Base-by-base conservation (phyloP, 2,888 invertebrate species). In the Euphydryas editha region DNA sequence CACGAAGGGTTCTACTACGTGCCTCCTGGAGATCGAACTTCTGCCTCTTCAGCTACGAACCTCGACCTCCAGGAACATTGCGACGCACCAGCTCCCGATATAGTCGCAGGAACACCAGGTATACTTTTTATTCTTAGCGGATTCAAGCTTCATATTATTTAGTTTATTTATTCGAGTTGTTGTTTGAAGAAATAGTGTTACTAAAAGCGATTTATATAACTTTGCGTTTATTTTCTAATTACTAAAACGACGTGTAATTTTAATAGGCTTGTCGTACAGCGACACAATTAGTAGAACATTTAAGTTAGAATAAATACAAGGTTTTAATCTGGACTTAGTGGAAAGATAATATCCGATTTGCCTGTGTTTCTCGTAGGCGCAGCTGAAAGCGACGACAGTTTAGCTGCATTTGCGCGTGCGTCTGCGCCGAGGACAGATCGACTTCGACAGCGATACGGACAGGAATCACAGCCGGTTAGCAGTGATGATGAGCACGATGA, bases 401-500 rank as follows among this genome's bases (percentile, higher is more conserved):
- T 98, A 46, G 95, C 96, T 0, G 95, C 96, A 58, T 98, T 98
- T 79, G 97, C 97, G 0, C 95, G 97, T 73, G 97, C 97, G 69
- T 96, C 97, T 72, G 96, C 96, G 0, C 95, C 95, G 3, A 93
- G 98, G 47, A 97, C 96, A 5, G 98, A 98, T 79, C 93, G 97
- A 70, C 94, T 98, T 17, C 95, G 96, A 75, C 96, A 97, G 81
- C 95, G 97, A 63, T 94, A 93, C 81, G 93, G 94, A 47, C 94
- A 94, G 72, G 94, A 95, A 74, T 90, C 93, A 36, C 93, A 93
- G 70, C 86, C 90, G 7, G 85, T 82, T 58, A 89, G 93, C 77
- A 93, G 93, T 65, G 96, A 96, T 59, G 96, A 96, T 67, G 97
- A 97, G 74, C 96, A 97, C 75, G 97, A 97, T 75, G 97, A 98